These are phyloP conservation scores for Heteropelma amictum DNA, from an alignment of 2,888 invertebrate species.

Conservation along the genomic window DNA sequence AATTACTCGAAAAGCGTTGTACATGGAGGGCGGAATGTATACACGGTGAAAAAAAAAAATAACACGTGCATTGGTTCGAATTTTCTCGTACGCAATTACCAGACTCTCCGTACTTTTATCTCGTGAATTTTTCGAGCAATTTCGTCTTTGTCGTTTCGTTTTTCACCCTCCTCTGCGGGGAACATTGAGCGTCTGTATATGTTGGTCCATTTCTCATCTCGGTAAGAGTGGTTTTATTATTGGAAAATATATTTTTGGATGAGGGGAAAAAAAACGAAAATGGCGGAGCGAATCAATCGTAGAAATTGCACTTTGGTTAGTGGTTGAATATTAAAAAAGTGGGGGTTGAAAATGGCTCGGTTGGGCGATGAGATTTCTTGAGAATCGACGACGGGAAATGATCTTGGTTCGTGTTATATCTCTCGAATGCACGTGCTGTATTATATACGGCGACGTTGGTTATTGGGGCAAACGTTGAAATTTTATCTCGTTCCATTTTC, in stretches of 20 bases:
- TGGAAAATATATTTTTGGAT: neutral
- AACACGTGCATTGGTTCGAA: constrained; percentile 8
- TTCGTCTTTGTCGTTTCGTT: too few species aligned
- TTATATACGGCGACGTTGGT: neutral
- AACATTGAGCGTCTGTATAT: neutral
- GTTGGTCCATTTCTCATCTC: neutral
- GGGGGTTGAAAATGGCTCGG: constrained; percentile 11
- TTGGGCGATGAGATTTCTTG: constrained; percentile 13
- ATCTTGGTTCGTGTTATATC: constrained; percentile 34
- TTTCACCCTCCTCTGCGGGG: too few species aligned
- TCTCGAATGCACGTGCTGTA: constrained; percentile 7
- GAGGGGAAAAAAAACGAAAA: neutral
- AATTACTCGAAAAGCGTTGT: constrained; percentile 4
- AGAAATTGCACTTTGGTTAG: neutral
- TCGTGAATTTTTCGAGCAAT: constrained; percentile 61
- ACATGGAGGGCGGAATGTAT: too few species aligned
- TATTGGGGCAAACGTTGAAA: constrained; percentile 27
- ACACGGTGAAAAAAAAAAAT: constrained; percentile 14
- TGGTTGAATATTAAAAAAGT: constrained; percentile 7
- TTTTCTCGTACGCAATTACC: neutral
- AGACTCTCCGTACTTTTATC: constrained; percentile 61
- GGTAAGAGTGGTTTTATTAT: neutral
- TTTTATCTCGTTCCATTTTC: constrained; percentile 32
- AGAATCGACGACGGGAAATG: constrained; percentile 28
- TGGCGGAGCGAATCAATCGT: neutral